Conservation (phyloP, 2,113 vertebrate genomes). For the Elachura formosa region DNA sequence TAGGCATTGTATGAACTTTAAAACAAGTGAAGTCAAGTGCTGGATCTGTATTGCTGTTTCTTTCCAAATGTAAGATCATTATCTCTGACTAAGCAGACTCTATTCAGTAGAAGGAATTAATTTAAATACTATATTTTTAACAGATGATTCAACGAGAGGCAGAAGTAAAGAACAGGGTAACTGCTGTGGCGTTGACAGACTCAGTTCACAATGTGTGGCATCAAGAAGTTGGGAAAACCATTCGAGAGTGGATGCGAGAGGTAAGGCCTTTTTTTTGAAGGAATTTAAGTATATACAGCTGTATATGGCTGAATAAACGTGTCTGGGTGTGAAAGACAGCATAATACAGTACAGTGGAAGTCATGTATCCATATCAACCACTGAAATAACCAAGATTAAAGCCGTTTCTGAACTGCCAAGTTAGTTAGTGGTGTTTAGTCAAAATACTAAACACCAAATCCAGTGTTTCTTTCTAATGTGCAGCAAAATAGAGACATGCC, state of each 20-base stretch:
- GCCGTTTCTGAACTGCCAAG: neutral
- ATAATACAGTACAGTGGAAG: neutral
- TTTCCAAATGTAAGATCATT: constrained; percentile 52
- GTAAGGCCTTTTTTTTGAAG: constrained; percentile 64
- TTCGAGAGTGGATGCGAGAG: constrained; percentile 96
- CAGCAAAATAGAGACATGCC: too few species aligned
- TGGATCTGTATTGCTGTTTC: constrained; percentile 26
- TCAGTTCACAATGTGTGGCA: constrained; percentile 98
- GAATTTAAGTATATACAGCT: neutral
- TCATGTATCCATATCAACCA: neutral
- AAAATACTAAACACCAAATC: neutral
- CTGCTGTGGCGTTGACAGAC: constrained; percentile 93
- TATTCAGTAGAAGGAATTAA: constrained; percentile 22
- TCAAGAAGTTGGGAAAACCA: constrained; percentile 90
- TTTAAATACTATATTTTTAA: constrained; percentile 63
- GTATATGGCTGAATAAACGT: neutral
- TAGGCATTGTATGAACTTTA: constrained; percentile 40
- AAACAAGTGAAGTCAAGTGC: constrained; percentile 48
- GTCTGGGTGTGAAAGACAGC: neutral
- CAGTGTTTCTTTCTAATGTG: neutral
- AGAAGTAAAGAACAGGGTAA: constrained; percentile 89
- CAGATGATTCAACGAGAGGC: constrained; percentile 96
- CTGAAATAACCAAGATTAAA: constrained; percentile 15
- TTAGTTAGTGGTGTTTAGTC: too few species aligned
- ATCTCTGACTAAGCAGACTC: constrained; percentile 61